These are phyloP conservation scores for Pseudomugil tenellus DNA, from an alignment of 2,797 vertebrate genomes.

Conservation along the genomic window DNA sequence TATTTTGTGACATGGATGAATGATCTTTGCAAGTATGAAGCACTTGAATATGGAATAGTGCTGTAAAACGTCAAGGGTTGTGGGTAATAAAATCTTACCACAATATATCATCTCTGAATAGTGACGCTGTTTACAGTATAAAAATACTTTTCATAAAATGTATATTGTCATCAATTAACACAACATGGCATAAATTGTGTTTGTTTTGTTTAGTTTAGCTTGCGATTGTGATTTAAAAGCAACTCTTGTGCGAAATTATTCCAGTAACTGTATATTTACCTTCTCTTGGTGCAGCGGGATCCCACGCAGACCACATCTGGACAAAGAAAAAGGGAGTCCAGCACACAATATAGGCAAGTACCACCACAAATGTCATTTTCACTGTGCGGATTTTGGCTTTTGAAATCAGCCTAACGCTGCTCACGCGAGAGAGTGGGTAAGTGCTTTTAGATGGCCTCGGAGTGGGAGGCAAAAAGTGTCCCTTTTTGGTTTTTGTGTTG, in stretches of 20 bases:
- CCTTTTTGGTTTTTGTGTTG: slow-evolving; percentile 87
- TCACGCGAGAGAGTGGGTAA: slow-evolving; percentile 87
- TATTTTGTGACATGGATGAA: slow-evolving; percentile 14
- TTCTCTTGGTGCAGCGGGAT: slow-evolving; percentile 91
- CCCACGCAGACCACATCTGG: slow-evolving; percentile 99
- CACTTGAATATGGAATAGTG: slow-evolving; percentile 13
- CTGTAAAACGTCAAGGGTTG: not conserved
- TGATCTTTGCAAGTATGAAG: slow-evolving; percentile 2
- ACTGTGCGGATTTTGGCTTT: slow-evolving; percentile 97
- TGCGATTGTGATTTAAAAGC: not conserved
- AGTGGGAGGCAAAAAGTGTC: slow-evolving; percentile 72
- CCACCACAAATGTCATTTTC: slow-evolving; percentile 98
- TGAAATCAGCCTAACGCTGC: slow-evolving; percentile 94
- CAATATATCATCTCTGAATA: not conserved
- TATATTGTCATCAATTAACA: not conserved
- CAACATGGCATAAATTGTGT: not conserved
- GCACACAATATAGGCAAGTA: slow-evolving; percentile 94
- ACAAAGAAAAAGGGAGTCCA: slow-evolving; percentile 99
- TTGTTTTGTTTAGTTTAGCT: not conserved
- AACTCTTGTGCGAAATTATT: not conserved
- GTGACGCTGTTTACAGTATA: not conserved
- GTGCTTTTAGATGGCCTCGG: slow-evolving; percentile 63
- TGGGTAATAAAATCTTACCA: not conserved
- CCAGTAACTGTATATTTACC: slow-evolving; percentile 77
- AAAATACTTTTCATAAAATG: not conserved